A percentile compares a stretch with the other conserved stretches of the same genome.
These are phyloP conservation scores for Drosophila arawakana DNA, from an alignment of 1,140 invertebrate species.

Conservation along the genomic window DNA sequence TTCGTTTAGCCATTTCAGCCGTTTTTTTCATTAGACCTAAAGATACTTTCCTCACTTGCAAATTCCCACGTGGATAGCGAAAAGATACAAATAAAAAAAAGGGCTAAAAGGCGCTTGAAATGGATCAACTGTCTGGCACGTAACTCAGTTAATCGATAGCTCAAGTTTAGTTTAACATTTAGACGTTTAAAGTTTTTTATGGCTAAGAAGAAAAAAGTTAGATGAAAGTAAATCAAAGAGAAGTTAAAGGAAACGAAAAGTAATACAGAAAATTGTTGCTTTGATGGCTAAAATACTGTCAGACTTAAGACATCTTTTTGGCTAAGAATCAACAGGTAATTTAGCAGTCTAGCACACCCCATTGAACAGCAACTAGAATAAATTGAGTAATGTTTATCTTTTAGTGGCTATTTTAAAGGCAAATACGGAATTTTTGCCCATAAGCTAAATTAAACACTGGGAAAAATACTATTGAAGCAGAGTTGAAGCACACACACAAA, in stretches of 20 bases:
- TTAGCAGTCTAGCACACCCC: background rate
- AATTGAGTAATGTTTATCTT: background rate
- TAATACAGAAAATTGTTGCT: too few relatives aligned
- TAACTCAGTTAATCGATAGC: too few relatives aligned
- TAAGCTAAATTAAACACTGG: background rate
- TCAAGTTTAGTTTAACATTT: too few relatives aligned
- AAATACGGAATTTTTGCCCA: background rate
- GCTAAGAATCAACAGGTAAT: background rate
- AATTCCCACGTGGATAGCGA: too few relatives aligned
- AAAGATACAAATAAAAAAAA: too few relatives aligned
- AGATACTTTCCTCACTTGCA: too few relatives aligned
- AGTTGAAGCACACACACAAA: background rate
- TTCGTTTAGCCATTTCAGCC: too few relatives aligned
- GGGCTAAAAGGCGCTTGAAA: too few relatives aligned
- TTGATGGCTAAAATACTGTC: too few relatives aligned
- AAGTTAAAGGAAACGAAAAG: background rate
- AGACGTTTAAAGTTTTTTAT: background rate
- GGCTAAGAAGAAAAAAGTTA: background rate
- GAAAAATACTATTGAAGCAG: background rate
- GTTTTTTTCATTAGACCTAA: too few relatives aligned
- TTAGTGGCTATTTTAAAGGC: background rate
- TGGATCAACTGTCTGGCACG: too few relatives aligned
- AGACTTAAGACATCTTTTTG: too few relatives aligned
- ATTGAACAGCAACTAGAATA: background rate
- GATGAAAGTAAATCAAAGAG: slow-evolving; percentile 11